Evolutionary conservation across 2,888 invertebrate genomes (phyloP).

Genomic region (Gastracanthus pulcherrimus): DNA sequence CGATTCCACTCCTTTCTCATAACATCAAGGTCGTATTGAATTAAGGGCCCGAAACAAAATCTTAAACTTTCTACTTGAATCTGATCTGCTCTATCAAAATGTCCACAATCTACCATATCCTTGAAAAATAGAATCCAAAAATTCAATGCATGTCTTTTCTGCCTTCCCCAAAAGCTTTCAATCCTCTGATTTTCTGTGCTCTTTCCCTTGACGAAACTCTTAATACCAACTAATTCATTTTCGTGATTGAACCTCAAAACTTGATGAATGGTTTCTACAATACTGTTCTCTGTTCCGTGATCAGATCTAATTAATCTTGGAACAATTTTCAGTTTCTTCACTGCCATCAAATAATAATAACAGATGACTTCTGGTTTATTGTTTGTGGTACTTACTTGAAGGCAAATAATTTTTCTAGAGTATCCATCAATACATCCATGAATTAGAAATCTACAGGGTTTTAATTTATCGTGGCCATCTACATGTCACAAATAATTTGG

Average conservation of each 20-base stretch:
- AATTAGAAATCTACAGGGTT: conserved; percentile 2
- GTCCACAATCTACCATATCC: not conserved
- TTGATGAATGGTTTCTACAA: not conserved
- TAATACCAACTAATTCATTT: conserved; percentile 30
- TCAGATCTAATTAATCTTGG: not conserved
- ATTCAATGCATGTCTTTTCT: not conserved
- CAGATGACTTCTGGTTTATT: not conserved
- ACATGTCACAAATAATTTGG: conserved; percentile 16
- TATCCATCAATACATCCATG: conserved; percentile 8
- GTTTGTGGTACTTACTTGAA: not conserved
- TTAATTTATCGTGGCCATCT: conserved; percentile 6
- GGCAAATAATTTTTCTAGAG: conserved; percentile 10
- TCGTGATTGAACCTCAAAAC: conserved; percentile 12
- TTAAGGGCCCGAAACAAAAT: not conserved
- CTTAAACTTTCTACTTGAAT: not conserved
- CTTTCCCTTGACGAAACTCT: conserved; percentile 13
- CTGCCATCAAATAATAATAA: not conserved
- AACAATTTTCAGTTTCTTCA: not conserved
- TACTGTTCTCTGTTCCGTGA: not conserved
- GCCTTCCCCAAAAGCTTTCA: conserved; percentile 40
- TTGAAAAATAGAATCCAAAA: not conserved
- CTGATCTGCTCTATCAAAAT: not conserved
- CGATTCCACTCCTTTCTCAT: not conserved
- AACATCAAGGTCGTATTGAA: not conserved
- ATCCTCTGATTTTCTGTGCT: conserved; percentile 47